Base-by-base conservation (phyloP, 2,888 invertebrate genomes). In the Spilosoma lubricipeda region DNA sequence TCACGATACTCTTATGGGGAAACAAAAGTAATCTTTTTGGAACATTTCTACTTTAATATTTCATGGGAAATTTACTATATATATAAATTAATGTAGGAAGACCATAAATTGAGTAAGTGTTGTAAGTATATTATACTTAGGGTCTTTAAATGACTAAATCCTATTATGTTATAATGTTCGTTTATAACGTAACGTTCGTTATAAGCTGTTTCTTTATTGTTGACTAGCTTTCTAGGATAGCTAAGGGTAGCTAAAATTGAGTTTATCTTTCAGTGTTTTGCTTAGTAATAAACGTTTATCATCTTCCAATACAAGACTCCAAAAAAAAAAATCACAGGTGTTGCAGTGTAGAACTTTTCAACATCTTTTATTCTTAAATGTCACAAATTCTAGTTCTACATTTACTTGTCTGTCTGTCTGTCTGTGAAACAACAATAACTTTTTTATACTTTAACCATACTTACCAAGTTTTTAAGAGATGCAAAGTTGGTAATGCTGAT, bases 1-100 rank as follows among this genome's bases (percentile, higher is more conserved):
- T 75, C 71, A 71, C 77, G 79, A 67, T 59, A 67, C 67, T 30
- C 20, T 42, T 70, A 69, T 75, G 67, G 67, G 73, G 73, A 69
- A 77, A 81, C 77, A 81, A 82, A 79, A 82, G 80, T 82, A 84
- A 82, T 82, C 81, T 81, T 83, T 85, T 87, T 72, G 76, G 77
- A 78, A 83, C 87, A 87, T 88, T 87, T 85, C 83, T 84, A 13
- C 68, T 78, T 80, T 82, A 81, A 81, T 78, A 73, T 80, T 82
- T 78, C 63, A 72, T 64, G 20, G 8, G n/a, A 56, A 69, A 56
- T 56, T n/a, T 33, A 48, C n/a, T n/a, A 36, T 56, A 15, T 69
- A 36, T 69, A 36, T 52, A 23, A 52, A 33, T 52, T n/a, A 30
- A 52, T 68, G 48, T 52, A 52, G 30, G 52, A 59, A 59, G 13